Evolutionary conservation across 1,140 invertebrate genomes (phyloP), one percentile per base, ranked within the genome.

Genomic region (Drosophila bocki): DNA sequence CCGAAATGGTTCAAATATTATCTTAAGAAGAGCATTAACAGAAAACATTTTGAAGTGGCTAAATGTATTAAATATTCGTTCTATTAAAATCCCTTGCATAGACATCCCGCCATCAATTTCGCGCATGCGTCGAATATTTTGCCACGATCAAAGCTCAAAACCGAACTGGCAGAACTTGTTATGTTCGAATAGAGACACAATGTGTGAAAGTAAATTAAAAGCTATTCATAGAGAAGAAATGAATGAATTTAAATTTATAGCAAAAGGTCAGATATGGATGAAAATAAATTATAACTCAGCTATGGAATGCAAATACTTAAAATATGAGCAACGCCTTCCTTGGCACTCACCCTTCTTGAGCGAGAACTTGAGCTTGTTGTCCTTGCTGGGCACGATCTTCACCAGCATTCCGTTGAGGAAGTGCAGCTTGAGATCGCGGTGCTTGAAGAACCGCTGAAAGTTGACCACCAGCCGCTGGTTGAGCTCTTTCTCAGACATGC

Each of bases 391-490:
- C 50, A 93, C 79, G 15, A 93, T 75, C 65, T 92, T 90, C 17
- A 93, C 78, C 48, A 91, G 75, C 72, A 93, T 80, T 11, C 91
- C 92, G 8, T 91, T 78, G 39, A 93, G 68, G 29, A 93, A 86
- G 56, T 91, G 85, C 44, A 93, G 54, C 75, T 93, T 92, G n/a
- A 93, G 90, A 37, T 92, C 88, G 32, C 92, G 87, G 62, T 92
- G 74, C 56, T 92, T 87, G 50, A 93, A 93, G 47, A 93, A 93
- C 2, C 80, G 69, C 45, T 93, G 91, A 51, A 93, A 93, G 32
- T 78, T 81, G 29, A 71, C 41, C 13, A 92, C 82, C 32, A 93
- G 71, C 6, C 80, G 76, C 48, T 91, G 72, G 44, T 91, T 92
- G 9, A 93, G 59, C 26, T 92, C 91, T 61, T 83, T 82, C 58